Percentiles rank a stretch among this genome's conserved stretches.
phyloP scores from a whole-genome alignment of 2,113 vertebrate species.

The Willisornis vidua region DNA sequence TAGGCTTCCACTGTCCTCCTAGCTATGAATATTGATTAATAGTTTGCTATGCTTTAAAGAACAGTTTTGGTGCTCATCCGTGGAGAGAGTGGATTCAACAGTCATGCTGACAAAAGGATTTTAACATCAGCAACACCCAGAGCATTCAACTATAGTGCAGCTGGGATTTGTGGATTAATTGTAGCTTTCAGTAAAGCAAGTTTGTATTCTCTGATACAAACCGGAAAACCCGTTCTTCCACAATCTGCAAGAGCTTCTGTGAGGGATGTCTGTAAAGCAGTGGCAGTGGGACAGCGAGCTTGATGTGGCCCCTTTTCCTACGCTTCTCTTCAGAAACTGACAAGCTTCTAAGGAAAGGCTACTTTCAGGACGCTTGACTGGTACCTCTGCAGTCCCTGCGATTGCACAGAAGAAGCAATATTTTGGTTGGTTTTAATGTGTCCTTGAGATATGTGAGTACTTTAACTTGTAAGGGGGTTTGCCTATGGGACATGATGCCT shows the following conservation, averaged over 20 bases:
- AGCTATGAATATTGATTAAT: background rate
- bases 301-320: background rate
- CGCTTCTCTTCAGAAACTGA: background rate
- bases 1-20: background rate
- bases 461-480: background rate
- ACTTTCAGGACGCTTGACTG: background rate
- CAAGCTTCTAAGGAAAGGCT: background rate
- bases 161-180: slow-evolving; percentile 3
- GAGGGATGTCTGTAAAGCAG: background rate
- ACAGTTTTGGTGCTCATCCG: background rate
- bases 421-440: background rate
- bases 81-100: background rate
- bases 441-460: background rate
- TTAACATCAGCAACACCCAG: background rate
- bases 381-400: background rate
- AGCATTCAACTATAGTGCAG: background rate
- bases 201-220: background rate
- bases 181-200: background rate
- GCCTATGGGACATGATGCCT: background rate
- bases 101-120: background rate
- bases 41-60: background rate
- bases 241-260: background rate
- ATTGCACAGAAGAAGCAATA: background rate
- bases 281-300: background rate
- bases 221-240: background rate